Base-by-base conservation (phyloP, 2,113 vertebrate genomes). In the Dipodomys merriami region DNA sequence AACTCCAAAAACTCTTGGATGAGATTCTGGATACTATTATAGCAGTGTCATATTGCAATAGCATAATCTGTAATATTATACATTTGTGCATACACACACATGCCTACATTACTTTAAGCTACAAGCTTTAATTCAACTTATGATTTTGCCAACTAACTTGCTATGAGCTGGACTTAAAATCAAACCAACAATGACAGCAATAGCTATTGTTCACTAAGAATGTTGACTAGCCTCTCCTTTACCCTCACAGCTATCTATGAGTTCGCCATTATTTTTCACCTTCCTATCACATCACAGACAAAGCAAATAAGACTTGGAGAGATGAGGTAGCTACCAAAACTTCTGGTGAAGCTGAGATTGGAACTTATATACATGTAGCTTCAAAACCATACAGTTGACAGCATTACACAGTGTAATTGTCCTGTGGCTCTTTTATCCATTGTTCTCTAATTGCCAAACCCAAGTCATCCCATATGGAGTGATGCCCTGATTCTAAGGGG, bases 311-410 rank as follows among this genome's bases (percentile, higher is more conserved):
- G 71, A 46, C 57, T 53, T 22, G 3, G 35, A 64, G 19, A 86
- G 57, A 15, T 23, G 27, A 44, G 15, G n/a, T 8, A 65, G 33
- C 27, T 13, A 57, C 16, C 25, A 46, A 86, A 81, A 81, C 39
- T 80, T 49, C 39, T 27, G 5, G 33, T 23, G 5, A 22, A 86
- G 77, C 12, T 65, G 22, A n/a, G 29, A 39, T 86, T 84, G 80
- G 73, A 91, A 82, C 9, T 19, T 18, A 72, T 68, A 18, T n/a
- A 64, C 20, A 5, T 20, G 22, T 87, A 44, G 46, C 53, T 92
- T 78, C 12, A 65, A 90, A 80, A 67, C 29, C 18, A 73, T 4
- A 27, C 53, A 90, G 77, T 89, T 88, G 33, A 64, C n/a, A 94
- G 27, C 27, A 44, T 35, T 35, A 0, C 15, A 18, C 12, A 27